Evolutionary conservation across 1,140 invertebrate genomes (phyloP).

Genomic region (Proctacanthus coquilletti): DNA sequence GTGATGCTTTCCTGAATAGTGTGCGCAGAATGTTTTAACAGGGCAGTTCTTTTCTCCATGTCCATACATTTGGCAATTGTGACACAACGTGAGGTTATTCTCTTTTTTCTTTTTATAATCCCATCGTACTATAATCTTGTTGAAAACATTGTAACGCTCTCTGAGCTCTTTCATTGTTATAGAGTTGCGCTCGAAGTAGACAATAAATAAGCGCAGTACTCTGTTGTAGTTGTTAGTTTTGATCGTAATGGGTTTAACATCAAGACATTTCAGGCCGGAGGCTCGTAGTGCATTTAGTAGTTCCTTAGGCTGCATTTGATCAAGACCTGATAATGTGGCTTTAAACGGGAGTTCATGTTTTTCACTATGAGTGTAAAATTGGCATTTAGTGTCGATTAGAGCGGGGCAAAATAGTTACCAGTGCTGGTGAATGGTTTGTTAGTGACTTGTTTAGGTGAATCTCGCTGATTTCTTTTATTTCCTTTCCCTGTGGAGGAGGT

Average conservation of each 20-base stretch:
- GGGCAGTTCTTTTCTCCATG: background rate
- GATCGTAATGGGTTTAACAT: conserved; percentile 3
- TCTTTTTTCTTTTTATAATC: conserved; percentile 2
- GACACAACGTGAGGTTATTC: conserved; percentile 2
- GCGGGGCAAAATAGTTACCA: too few relatives aligned
- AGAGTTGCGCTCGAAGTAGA: conserved; percentile 2
- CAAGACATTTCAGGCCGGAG: conserved; percentile 3
- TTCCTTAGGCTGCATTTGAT: background rate
- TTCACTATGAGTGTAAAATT: conserved; percentile 2
- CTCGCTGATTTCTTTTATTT: too few relatives aligned
- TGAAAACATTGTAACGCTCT: background rate
- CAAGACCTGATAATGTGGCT: background rate
- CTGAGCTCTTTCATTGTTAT: conserved; percentile 2
- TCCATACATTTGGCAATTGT: conserved; percentile 1
- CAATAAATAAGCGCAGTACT: conserved; percentile 4
- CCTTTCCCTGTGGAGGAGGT: too few relatives aligned
- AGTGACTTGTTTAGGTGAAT: too few relatives aligned
- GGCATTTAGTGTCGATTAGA: background rate
- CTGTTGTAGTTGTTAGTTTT: conserved; percentile 1
- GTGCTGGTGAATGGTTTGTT: too few relatives aligned
- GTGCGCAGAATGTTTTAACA: background rate
- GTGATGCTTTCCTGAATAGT: too few relatives aligned
- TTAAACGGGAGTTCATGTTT: conserved; percentile 1
- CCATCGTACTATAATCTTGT: conserved; percentile 3
- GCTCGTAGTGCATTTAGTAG: conserved; percentile 2